Evolutionary conservation across 2,797 vertebrate species (phyloP).

Genomic region (Lindbergichthys nudifrons): DNA sequence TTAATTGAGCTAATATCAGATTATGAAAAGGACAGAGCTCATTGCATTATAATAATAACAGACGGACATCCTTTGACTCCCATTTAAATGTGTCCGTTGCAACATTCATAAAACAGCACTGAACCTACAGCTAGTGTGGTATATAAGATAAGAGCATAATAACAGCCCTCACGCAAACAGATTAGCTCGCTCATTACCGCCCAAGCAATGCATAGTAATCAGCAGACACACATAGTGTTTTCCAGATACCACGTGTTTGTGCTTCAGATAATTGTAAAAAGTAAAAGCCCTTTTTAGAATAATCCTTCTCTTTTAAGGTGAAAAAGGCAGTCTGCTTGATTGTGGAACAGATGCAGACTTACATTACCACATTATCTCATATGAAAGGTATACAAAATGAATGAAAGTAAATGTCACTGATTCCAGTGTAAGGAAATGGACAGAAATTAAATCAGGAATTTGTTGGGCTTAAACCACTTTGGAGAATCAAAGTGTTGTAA

Average conservation of each 20-base stretch:
- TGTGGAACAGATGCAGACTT: constrained; percentile 10
- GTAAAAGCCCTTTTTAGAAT: not conserved
- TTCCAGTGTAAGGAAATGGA: not conserved
- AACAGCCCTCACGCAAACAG: not conserved
- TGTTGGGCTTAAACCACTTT: not conserved
- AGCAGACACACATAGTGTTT: not conserved
- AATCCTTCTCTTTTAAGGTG: not conserved
- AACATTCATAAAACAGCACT: not conserved
- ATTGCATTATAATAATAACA: not conserved
- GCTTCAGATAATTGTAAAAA: not conserved
- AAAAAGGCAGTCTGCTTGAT: not conserved
- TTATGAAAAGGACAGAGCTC: not conserved
- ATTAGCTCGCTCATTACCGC: not conserved
- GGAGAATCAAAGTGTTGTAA: not conserved
- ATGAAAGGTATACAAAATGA: not conserved
- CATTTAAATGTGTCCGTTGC: not conserved
- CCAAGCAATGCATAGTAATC: constrained; percentile 4
- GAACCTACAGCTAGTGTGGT: not conserved
- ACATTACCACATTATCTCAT: constrained; percentile 10
- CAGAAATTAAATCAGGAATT: constrained; percentile 9
- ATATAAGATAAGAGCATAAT: not conserved
- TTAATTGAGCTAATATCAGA: not conserved
- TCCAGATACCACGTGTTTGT: not conserved
- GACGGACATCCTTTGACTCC: not conserved
- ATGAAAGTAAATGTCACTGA: constrained; percentile 13